These are phyloP conservation scores for Lasioglossum villosulum DNA, from an alignment of 2,888 invertebrate genomes.

Conservation along the genomic window DNA sequence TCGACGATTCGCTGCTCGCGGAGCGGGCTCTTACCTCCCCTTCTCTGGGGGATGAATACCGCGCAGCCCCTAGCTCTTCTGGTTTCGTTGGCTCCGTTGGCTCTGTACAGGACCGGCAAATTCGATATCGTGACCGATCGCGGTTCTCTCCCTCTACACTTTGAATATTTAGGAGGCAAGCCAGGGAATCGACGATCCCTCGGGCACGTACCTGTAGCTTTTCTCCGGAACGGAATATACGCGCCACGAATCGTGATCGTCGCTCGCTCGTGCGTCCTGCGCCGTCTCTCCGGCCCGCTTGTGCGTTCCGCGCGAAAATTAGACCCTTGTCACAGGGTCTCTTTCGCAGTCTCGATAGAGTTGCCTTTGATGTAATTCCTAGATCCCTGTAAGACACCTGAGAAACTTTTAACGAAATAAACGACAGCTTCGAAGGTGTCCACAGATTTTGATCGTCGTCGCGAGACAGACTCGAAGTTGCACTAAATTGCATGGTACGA, in stretches of 20 bases:
- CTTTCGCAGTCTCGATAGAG: background rate
- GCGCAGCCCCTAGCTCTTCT: background rate
- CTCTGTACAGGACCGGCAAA: slow-evolving; percentile 3
- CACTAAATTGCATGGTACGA: too few species aligned
- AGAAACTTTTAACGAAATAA: too few species aligned
- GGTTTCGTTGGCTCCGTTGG: background rate
- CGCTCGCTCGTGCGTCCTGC: too few species aligned
- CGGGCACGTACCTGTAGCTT: slow-evolving; percentile 19
- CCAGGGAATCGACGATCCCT: background rate
- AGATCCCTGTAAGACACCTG: too few species aligned
- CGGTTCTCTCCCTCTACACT: background rate
- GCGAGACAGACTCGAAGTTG: too few species aligned
- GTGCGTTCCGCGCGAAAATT: background rate
- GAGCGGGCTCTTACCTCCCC: slow-evolving; percentile 3
- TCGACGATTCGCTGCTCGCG: slow-evolving; percentile 1
- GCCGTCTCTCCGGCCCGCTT: too few species aligned
- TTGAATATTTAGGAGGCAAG: slow-evolving; percentile 34
- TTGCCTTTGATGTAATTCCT: background rate
- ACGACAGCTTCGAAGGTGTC: too few species aligned
- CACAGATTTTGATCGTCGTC: too few species aligned
- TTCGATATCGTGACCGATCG: slow-evolving; percentile 31
- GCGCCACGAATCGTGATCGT: slow-evolving; percentile 29
- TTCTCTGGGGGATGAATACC: background rate
- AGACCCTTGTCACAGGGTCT: background rate
- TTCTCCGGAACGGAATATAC: background rate